Conservation (phyloP, 1,140 invertebrate species). For the Camponotus vicinus region DNA sequence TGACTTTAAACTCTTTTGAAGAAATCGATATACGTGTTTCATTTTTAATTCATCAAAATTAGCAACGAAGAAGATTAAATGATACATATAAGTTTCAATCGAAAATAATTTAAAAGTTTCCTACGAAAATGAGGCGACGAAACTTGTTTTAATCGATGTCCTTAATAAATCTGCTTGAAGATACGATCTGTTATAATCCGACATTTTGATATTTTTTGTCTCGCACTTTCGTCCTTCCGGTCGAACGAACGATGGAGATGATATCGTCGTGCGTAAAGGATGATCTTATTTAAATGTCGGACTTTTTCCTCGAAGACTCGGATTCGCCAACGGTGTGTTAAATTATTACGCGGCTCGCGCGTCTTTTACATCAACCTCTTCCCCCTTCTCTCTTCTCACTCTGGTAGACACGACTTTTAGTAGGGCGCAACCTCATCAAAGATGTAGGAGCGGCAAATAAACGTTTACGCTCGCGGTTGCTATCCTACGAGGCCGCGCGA, state of each 20-base stretch:
- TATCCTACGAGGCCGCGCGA: constrained; percentile 30
- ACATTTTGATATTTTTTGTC: neutral
- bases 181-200: neutral
- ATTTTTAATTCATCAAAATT: neutral
- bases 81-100: neutral
- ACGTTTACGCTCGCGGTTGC: constrained; percentile 45
- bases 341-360: constrained; percentile 48
- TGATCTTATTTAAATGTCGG: constrained; percentile 54
- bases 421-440: constrained; percentile 60
- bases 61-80: neutral
- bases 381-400: no score
- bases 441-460: constrained; percentile 59
- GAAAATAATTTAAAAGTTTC: neutral
- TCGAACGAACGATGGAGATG: constrained; percentile 22
- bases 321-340: constrained; percentile 57
- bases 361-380: constrained; percentile 46
- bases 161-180: neutral
- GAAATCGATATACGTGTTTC: neutral
- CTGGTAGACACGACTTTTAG: constrained; percentile 46
- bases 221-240: constrained; percentile 27
- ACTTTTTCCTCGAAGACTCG: constrained; percentile 49
- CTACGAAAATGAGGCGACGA: neutral
- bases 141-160: neutral
- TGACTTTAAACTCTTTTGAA: neutral
- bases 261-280: constrained; percentile 46